Evolutionary conservation across 2,113 vertebrate genomes (phyloP).

Genomic region (Hirundichthys speculiger): DNA sequence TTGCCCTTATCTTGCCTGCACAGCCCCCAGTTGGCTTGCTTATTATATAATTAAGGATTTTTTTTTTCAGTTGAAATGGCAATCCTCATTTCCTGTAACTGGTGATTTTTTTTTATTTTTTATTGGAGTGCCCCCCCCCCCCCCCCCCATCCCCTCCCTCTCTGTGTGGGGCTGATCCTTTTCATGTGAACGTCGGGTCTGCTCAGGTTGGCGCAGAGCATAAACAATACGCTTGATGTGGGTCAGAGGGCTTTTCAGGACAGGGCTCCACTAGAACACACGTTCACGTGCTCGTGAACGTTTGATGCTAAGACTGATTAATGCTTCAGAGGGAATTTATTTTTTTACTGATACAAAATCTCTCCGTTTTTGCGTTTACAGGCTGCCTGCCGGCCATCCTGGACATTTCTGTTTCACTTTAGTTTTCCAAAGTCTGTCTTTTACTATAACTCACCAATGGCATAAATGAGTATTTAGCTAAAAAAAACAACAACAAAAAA

Average conservation of each 20-base stretch:
- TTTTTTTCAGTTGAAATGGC: constrained; percentile 76
- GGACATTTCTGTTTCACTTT: too few relatives aligned
- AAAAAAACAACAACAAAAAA: too few relatives aligned
- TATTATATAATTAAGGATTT: constrained; percentile 76
- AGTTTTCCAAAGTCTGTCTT: too few relatives aligned
- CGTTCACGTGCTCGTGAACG: too few relatives aligned
- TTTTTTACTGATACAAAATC: too few relatives aligned
- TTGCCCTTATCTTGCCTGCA: constrained; percentile 71
- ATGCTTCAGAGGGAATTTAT: too few relatives aligned
- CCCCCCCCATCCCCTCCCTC: constrained; percentile 3
- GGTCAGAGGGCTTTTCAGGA: constrained; percentile 49
- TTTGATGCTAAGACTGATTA: too few relatives aligned
- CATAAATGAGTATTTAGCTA: too few relatives aligned
- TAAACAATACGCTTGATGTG: constrained; percentile 58
- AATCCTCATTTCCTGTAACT: constrained; percentile 75
- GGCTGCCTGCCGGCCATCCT: too few relatives aligned
- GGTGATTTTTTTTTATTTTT: constrained; percentile 74
- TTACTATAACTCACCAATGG: too few relatives aligned
- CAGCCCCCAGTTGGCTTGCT: constrained; percentile 66
- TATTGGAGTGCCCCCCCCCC: constrained; percentile 54
- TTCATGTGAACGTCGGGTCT: constrained; percentile 58
- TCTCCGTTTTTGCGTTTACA: too few relatives aligned
- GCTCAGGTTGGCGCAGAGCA: constrained; percentile 55
- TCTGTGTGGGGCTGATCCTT: constrained; percentile 45
- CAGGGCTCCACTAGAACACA: too few relatives aligned